Conservation (phyloP, 2,888 invertebrate genomes). For the Mythimna lalbum region DNA sequence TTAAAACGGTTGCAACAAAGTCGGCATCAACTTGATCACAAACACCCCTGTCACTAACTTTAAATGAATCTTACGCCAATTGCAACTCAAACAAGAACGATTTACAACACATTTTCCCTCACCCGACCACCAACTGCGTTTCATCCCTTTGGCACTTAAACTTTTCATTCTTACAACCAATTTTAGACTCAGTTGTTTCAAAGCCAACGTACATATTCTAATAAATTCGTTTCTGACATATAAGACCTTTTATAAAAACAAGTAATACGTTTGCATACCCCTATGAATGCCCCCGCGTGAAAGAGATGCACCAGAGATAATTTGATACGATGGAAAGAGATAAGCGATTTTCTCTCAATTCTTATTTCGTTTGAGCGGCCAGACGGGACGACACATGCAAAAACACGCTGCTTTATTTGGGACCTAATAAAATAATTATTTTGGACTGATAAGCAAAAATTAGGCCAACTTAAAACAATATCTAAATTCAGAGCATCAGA, state of each 20-base stretch:
- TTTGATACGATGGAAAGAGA: constrained; percentile 56
- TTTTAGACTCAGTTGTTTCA: constrained; percentile 41
- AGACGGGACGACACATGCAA: background rate
- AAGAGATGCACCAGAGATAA: constrained; percentile 51
- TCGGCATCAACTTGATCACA: constrained; percentile 22
- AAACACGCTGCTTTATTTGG: constrained; percentile 41
- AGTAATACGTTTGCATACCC: constrained; percentile 62
- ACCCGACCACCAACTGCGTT: constrained; percentile 3
- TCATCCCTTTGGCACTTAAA: constrained; percentile 33
- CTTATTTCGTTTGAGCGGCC: constrained; percentile 64
- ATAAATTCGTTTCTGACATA: no score
- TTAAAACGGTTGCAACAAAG: constrained; percentile 20
- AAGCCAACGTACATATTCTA: background rate
- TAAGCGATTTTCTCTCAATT: constrained; percentile 28
- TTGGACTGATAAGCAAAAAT: no score
- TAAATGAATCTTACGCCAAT: constrained; percentile 19
- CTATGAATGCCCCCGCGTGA: constrained; percentile 50
- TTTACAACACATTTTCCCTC: constrained; percentile 30
- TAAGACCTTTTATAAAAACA: constrained; percentile 12
- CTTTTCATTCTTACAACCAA: constrained; percentile 2
- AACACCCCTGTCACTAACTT: constrained; percentile 10
- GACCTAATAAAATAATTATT: no score
- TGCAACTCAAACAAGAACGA: constrained; percentile 34
- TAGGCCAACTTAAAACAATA: no score
- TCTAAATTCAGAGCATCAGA: no score